A percentile compares a stretch with the other conserved stretches of the same genome.
Evolutionary conservation across 2,113 vertebrate species (phyloP).

Genomic region (Pseudorectes ferrugineus): DNA sequence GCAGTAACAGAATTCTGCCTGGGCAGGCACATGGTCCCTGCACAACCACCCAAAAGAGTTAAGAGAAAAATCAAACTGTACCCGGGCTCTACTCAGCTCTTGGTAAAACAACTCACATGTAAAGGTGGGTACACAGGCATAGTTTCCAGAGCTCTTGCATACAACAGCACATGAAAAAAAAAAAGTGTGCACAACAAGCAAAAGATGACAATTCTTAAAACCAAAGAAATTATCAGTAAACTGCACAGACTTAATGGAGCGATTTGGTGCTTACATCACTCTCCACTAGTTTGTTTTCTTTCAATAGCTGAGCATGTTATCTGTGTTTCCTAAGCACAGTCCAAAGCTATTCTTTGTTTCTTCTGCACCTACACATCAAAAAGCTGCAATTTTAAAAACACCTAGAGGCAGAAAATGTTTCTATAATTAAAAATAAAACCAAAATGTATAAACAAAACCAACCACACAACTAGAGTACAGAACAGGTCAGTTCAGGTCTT

Average conservation of each 20-base stretch:
- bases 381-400: not conserved
- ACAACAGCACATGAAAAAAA: not conserved
- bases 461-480: not conserved
- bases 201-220: not conserved
- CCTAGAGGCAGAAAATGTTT: not conserved
- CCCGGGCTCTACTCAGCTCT: not conserved
- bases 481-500: conserved; percentile 4
- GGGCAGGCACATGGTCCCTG: not conserved
- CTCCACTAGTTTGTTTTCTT: not conserved
- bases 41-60: not conserved
- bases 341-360: not conserved
- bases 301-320: not conserved
- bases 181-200: not conserved
- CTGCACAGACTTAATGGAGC: not conserved
- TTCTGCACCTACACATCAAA: not conserved
- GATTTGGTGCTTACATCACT: not conserved
- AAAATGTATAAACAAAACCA: not conserved
- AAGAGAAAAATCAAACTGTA: not conserved
- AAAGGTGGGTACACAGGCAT: not conserved
- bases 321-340: not conserved
- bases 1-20: not conserved
- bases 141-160: not conserved
- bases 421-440: conserved; percentile 23
- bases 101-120: not conserved
- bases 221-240: not conserved